Conservation (phyloP, 2,797 vertebrate genomes). For the Melanotaenia boesemani region DNA sequence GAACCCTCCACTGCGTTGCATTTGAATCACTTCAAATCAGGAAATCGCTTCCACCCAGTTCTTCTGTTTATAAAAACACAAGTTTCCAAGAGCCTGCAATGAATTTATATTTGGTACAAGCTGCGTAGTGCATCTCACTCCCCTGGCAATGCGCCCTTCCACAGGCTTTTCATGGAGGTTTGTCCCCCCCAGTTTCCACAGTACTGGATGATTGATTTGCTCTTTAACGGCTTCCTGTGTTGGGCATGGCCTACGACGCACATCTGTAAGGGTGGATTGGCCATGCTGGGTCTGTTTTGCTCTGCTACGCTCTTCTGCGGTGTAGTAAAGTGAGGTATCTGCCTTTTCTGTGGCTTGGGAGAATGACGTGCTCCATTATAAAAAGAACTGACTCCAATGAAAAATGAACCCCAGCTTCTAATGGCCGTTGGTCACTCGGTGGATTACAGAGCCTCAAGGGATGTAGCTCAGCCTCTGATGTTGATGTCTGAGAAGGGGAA, state of each 20-base stretch:
- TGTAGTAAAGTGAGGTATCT: constrained; percentile 80
- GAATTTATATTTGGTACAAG: constrained; percentile 77
- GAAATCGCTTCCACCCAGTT: constrained; percentile 68
- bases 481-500: constrained; percentile 46
- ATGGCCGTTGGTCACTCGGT: constrained; percentile 58
- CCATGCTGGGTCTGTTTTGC: constrained; percentile 63
- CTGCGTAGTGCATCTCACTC: constrained; percentile 60
- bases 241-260: constrained; percentile 65
- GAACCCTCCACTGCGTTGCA: constrained; percentile 55
- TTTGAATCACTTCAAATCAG: constrained; percentile 67
- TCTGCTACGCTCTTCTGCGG: constrained; percentile 78
- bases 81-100: constrained; percentile 77
- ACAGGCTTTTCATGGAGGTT: constrained; percentile 76
- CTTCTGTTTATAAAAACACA: constrained; percentile 73
- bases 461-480: constrained; percentile 59
- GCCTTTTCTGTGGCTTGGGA: constrained; percentile 80
- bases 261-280: constrained; percentile 75
- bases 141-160: constrained; percentile 70
- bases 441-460: constrained; percentile 65
- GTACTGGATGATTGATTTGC: constrained; percentile 77
- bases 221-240: constrained; percentile 80
- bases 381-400: constrained; percentile 80
- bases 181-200: constrained; percentile 72
- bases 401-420: constrained; percentile 63
- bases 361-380: constrained; percentile 80